Percentiles rank a stretch among this genome's conserved stretches.
Conservation (phyloP, 2,888 invertebrate genomes). For the Copidosoma aretas region DNA sequence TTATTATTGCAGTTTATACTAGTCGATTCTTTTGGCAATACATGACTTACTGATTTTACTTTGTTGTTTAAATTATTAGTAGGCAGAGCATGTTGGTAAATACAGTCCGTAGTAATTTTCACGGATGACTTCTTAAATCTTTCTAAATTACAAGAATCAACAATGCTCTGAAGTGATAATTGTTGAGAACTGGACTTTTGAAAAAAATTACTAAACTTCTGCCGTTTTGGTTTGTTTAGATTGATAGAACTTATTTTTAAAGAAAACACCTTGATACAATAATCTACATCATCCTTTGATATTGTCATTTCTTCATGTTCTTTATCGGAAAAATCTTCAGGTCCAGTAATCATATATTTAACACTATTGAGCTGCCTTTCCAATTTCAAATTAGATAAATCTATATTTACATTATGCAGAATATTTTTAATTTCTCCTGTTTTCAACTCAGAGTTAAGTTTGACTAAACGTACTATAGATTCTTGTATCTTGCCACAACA, state of each 20-base stretch:
- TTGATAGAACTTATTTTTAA: background rate
- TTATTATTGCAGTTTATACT: background rate
- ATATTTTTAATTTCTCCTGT: slow-evolving; percentile 2
- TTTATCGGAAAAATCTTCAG: background rate
- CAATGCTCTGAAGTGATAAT: background rate
- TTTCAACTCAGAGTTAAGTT: background rate
- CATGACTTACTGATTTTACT: background rate
- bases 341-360: background rate
- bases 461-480: background rate
- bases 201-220: background rate
- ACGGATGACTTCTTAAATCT: background rate
- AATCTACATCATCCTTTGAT: background rate
- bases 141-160: background rate
- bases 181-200: background rate
- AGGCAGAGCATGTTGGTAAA: too few species aligned
- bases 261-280: background rate
- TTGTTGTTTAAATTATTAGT: background rate
- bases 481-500: slow-evolving; percentile 6
- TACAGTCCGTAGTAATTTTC: background rate
- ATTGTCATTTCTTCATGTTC: background rate
- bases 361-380: background rate
- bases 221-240: background rate
- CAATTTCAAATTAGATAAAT: background rate
- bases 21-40: background rate
- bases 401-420: background rate